A percentile compares a stretch with the other conserved stretches of the same genome.
Conservation (phyloP, 2,888 invertebrate genomes). For the Tetranychus piercei region DNA sequence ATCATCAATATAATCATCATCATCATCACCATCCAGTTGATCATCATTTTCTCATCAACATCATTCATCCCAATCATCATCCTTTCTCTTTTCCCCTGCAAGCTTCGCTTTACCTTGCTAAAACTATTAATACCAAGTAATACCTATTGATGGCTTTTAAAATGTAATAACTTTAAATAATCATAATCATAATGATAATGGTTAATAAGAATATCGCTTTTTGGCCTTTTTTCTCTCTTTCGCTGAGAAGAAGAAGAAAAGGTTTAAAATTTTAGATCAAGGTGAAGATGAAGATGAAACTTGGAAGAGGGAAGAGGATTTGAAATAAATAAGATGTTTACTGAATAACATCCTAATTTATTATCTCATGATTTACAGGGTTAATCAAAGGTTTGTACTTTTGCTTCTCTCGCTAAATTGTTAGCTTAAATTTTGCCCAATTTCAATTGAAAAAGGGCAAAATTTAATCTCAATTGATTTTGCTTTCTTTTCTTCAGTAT, state of each 20-base stretch:
- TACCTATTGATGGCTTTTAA: neutral
- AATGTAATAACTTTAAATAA: neutral
- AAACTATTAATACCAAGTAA: neutral
- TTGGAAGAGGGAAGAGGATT: neutral
- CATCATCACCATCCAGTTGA: neutral
- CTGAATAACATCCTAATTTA: neutral
- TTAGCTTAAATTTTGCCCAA: neutral
- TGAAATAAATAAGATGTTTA: neutral
- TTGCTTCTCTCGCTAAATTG: neutral
- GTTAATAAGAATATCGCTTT: neutral
- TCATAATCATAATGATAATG: neutral
- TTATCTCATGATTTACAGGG: neutral
- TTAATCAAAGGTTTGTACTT: neutral
- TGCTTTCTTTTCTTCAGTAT: no score
- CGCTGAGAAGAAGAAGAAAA: neutral
- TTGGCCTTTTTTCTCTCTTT: neutral
- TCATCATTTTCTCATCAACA: neutral
- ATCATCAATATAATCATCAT: neutral
- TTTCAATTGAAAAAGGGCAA: neutral
- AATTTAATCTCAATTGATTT: no score
- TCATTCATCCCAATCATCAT: neutral
- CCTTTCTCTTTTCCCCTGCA: neutral
- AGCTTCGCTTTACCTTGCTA: neutral
- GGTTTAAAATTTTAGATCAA: neutral
- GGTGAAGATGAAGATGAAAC: neutral